A percentile compares a stretch with the other conserved stretches of the same genome.
Evolutionary conservation across 1,140 invertebrate genomes (phyloP).

Genomic region (Eulimnadia texana): DNA sequence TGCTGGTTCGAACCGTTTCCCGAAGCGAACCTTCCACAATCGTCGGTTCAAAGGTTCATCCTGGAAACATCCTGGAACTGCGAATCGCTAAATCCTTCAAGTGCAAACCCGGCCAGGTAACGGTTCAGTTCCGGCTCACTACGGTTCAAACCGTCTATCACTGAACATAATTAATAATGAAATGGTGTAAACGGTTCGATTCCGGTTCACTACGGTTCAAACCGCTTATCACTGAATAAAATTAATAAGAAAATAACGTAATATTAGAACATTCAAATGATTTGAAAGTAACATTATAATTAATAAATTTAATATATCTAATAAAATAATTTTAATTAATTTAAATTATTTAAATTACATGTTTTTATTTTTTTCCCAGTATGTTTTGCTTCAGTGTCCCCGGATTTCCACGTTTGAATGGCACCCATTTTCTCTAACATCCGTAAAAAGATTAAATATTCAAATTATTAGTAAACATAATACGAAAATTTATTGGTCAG

Average conservation of each 20-base stretch:
- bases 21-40: not conserved
- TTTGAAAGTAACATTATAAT: too few relatives aligned
- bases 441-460: not conserved
- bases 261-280: too few relatives aligned
- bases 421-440: constrained; percentile 14
- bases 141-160: too few relatives aligned
- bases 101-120: constrained; percentile 13
- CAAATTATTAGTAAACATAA: not conserved
- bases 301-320: too few relatives aligned
- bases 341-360: not conserved
- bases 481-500: not conserved
- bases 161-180: too few relatives aligned
- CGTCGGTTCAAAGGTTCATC: not conserved
- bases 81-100: constrained; percentile 4
- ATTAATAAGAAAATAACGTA: too few relatives aligned
- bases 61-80: constrained; percentile 14
- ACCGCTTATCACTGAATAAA: too few relatives aligned
- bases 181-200: too few relatives aligned
- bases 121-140: not conserved
- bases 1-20: not conserved
- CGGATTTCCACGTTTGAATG: constrained; percentile 14
- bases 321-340: too few relatives aligned
- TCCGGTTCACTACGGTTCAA: too few relatives aligned
- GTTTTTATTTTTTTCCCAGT: not conserved
- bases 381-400: constrained; percentile 11